phyloP scores from a whole-genome alignment of 1,140 invertebrate species.

The Brachionus manjavacas region DNA sequence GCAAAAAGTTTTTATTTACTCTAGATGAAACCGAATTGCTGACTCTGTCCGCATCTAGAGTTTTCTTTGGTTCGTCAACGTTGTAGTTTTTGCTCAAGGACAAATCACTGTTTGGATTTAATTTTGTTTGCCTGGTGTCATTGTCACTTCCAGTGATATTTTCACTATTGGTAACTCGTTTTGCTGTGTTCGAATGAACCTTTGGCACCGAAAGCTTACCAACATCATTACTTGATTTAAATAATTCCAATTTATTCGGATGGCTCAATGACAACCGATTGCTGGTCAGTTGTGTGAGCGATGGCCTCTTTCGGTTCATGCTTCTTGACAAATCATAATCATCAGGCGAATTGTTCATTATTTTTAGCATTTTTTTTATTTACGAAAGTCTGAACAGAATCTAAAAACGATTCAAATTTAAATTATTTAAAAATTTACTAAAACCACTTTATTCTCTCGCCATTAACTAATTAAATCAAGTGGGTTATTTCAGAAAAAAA shows the following conservation, averaged over 20 bases:
- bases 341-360: constrained; percentile 4
- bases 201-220: neutral
- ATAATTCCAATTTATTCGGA: neutral
- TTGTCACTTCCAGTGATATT: neutral
- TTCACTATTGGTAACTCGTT: neutral
- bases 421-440: neutral
- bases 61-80: neutral
- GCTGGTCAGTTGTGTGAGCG: neutral
- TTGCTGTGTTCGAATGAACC: neutral
- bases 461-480: neutral
- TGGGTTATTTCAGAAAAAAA: neutral
- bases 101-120: neutral
- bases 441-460: neutral
- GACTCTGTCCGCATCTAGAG: neutral
- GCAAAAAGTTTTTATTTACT: constrained; percentile 43
- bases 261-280: neutral
- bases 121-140: neutral
- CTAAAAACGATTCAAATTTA: neutral
- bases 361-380: constrained; percentile 28
- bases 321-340: neutral
- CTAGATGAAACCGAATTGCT: neutral
- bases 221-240: neutral
- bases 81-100: neutral
- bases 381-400: constrained; percentile 16
- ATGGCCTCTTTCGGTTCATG: neutral